Conservation (phyloP, 2,797 vertebrate genomes). For the Coendou prehensilis region DNA sequence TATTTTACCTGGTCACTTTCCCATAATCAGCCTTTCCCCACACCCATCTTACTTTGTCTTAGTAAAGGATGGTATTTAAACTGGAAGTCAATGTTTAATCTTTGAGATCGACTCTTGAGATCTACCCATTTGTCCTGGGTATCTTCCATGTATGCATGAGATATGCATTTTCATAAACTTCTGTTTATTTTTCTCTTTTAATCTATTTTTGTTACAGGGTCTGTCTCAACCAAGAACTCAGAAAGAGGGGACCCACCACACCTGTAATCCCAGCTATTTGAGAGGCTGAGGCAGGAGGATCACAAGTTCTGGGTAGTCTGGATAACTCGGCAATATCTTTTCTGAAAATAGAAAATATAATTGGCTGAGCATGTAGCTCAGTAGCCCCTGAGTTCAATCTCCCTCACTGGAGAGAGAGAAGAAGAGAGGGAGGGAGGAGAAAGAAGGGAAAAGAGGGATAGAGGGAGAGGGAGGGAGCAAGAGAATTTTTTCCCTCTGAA, state of each 20-base stretch:
- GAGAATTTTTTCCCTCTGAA: not conserved
- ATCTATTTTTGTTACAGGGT: not conserved
- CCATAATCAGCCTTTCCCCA: not conserved
- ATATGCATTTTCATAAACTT: not conserved
- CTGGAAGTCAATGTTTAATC: not conserved
- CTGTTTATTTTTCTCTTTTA: conserved; percentile 11
- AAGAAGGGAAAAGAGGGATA: not conserved
- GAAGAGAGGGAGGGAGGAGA: not conserved
- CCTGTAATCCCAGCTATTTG: not conserved
- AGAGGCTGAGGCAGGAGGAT: not conserved
- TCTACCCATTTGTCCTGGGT: not conserved
- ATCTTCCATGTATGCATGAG: not conserved
- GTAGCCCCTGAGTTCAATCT: not conserved
- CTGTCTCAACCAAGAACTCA: not conserved
- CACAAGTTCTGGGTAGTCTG: not conserved
- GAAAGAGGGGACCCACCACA: not conserved
- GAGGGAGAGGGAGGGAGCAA: not conserved
- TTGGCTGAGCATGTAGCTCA: not conserved
- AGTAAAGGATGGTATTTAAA: not conserved
- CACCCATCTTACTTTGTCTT: not conserved
- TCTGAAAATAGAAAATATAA: not conserved
- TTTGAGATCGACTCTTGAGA: not conserved
- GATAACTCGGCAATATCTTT: not conserved
- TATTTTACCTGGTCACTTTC: not conserved
- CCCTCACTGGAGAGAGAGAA: not conserved